Percentiles rank a stretch among this genome's conserved stretches.
phyloP scores from a whole-genome alignment of 2,113 vertebrate genomes.

The Sylvia atricapilla region DNA sequence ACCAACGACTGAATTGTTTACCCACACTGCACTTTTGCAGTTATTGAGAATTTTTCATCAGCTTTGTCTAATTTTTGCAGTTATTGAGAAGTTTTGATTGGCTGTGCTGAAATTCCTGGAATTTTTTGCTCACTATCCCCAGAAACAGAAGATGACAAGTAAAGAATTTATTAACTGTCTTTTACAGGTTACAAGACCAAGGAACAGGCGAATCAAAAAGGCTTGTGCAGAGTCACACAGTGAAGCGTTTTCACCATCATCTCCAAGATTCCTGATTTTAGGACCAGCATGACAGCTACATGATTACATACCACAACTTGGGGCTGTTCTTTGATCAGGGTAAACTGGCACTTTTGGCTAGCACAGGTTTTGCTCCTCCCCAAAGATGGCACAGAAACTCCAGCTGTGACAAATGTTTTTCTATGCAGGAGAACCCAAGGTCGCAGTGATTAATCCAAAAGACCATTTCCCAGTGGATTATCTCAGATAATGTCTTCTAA shows the following conservation, averaged over 20 bases:
- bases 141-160: neutral
- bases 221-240: neutral
- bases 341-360: neutral
- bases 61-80: neutral
- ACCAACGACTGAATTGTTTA: neutral
- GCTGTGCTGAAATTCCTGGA: neutral
- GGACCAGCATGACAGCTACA: neutral
- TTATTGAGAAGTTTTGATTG: neutral
- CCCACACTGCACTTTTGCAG: neutral
- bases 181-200: neutral
- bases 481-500: neutral
- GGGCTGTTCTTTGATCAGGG: neutral
- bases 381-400: neutral
- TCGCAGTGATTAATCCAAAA: neutral
- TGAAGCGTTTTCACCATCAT: neutral
- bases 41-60: neutral
- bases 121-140: neutral
- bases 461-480: neutral
- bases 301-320: accelerated
- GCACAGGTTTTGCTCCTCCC: neutral
- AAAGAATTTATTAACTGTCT: neutral
- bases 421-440: neutral
- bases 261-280: neutral
- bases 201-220: neutral
- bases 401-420: neutral